Evolutionary conservation across 2,888 invertebrate genomes (phyloP).

Genomic region (Lasius fuliginosus): DNA sequence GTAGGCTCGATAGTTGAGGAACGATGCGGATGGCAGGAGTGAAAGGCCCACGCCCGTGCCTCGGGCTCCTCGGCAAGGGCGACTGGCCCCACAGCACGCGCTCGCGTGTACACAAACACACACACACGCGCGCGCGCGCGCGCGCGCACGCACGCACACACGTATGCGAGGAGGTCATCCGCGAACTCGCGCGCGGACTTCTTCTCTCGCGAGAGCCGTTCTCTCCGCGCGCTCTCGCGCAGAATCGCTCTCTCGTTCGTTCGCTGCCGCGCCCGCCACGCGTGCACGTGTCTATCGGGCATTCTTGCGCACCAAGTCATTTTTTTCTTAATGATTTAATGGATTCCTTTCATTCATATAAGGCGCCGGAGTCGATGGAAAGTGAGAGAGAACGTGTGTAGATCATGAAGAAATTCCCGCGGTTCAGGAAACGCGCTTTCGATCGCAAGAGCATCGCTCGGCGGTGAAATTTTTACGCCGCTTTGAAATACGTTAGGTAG

Average conservation of each 20-base stretch:
- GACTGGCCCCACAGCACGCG: constrained; percentile 84
- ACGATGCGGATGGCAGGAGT: constrained; percentile 86
- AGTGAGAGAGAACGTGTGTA: constrained; percentile 43
- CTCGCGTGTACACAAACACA: constrained; percentile 13
- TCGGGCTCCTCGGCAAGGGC: constrained; percentile 85
- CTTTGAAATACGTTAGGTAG: background rate
- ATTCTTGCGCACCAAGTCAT: constrained; percentile 27
- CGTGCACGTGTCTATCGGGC: constrained; percentile 9
- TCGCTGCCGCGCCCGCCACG: constrained; percentile 40
- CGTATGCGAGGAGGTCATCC: constrained; percentile 66
- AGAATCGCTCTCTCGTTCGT: constrained; percentile 66
- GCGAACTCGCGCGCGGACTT: constrained; percentile 67
- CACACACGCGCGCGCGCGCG: constrained; percentile 39
- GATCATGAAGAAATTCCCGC: constrained; percentile 40
- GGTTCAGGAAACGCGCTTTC: constrained; percentile 14
- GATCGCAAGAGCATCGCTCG: background rate
- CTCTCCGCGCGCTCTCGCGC: constrained; percentile 54
- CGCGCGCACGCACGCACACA: constrained; percentile 17
- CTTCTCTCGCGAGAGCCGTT: constrained; percentile 63
- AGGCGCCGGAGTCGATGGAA: constrained; percentile 50
- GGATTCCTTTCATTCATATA: constrained; percentile 53
- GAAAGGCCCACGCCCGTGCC: constrained; percentile 87
- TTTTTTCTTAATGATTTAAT: constrained; percentile 52
- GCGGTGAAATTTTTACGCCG: constrained; percentile 4
- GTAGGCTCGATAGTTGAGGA: constrained; percentile 78